Evolutionary conservation across 2,888 invertebrate species (phyloP), one percentile per base, ranked within the genome.

Genomic region (Hoplodrina ambigua): DNA sequence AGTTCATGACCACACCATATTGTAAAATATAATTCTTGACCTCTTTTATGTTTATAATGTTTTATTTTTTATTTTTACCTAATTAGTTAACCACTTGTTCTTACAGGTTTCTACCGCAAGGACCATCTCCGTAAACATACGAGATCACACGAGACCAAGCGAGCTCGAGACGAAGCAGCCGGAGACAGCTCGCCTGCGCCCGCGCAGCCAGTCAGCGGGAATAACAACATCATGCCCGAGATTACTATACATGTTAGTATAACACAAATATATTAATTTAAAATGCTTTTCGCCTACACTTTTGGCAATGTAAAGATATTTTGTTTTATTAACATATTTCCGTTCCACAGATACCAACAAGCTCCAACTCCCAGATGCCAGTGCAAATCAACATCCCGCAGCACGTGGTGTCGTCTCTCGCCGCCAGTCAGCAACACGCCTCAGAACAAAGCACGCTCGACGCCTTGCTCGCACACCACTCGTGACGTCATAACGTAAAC

Each of bases 81-180:
- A 15, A 54, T n/a, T 1, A 17, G 50, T 10, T 3, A 56, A 5
- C 0, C 0, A 7, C 0, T 50, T 20, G 0, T 25, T 37, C 0
- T 37, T 19, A 0, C 19, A 96, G 97, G 97, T 49, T 97, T 97
- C 90, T 98, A 98, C 89, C 96, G 98, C 65, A 98, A 98, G 88
- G 98, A 98, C 89, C 98, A 98, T 91, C 92, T 98, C 61, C 96
- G 98, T 86, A 98, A 98, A 89, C 98, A 98, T 91, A 97, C 97
- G 25, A 96, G 98, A 60, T 98, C 98, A 75, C 98, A 98, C 92
- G 96, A 97, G 84, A 97, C 97, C n/a, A 97, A 97, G 86, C 96
- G 98, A 50, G 97, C 97, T 61, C 97, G 98, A 79, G 98, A 97
- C 88, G 97, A 97, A 89, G 96, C 96, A 65, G 94, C 91, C 78